Evolutionary conservation across 2,888 invertebrate species (phyloP), one percentile per base, ranked within the genome.

Genomic region (Nasonia oneida): DNA sequence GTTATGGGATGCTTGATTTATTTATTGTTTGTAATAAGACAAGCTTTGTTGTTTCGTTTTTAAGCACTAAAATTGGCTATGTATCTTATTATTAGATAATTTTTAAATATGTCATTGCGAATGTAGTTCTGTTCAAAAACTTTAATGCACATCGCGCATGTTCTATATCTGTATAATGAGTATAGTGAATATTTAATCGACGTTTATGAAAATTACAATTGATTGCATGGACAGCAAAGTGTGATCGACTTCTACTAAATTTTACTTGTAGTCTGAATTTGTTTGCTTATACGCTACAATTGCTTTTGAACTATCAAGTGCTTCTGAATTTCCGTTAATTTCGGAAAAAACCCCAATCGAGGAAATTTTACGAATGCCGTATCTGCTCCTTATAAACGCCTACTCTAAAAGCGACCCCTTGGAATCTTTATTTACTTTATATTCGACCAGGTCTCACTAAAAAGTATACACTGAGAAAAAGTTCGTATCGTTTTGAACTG

Each of bases 221-320:
- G 29, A 61, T 37, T 78, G 83, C 83, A 83, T 73, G 83, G 61
- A 64, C 15, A 57, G 23, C 29, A 39, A 83, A 71, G 37, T 61
- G 23, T 83, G 76, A n/a, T 64, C 37, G 33, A 42, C 37, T 73
- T 71, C 3, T 29, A 33, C n/a, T 67, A 64, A 42, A 42, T 67
- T 33, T 67, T 50, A 71, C 18, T 57, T 61, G 64, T 12, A 15
- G 15, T 33, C 33, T 77, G 57, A 61, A 33, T 78, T 37, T 71
- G 3, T 42, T 77, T 61, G 71, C 70, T 83, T 83, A 39, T 33
- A 29, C 15, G 18, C 47, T 67, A n/a, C 23, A 42, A 37, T 18
- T 37, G 53, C 37, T 76, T 57, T 33, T 39, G 42, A 73, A n/a
- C 71, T 5, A 61, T 39, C 64, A 5, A 53, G 53, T 23, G 67